Conservation (phyloP, 2,113 vertebrate species). For the Pachycephala philippinensis region DNA sequence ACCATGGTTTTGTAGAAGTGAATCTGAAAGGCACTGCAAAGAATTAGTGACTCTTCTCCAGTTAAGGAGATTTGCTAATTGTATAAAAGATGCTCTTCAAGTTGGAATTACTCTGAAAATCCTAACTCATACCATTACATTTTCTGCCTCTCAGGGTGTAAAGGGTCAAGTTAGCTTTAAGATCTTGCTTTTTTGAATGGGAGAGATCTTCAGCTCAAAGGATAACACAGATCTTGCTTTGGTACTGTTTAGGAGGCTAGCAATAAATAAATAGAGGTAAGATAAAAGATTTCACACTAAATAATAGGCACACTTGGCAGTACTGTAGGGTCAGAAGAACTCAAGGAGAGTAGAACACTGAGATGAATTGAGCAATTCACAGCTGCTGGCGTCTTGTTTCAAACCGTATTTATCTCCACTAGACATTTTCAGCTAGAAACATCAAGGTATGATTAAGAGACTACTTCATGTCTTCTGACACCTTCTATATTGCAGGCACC, state of each 20-base stretch:
- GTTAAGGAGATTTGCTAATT: background rate
- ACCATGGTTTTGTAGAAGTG: background rate
- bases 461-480: background rate
- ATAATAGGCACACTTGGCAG: background rate
- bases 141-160: background rate
- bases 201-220: background rate
- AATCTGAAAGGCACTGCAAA: background rate
- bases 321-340: background rate
- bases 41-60: background rate
- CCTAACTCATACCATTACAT: background rate
- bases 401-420: background rate
- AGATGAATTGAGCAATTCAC: background rate
- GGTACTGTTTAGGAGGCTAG: background rate
- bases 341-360: background rate
- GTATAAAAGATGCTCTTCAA: background rate
- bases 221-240: background rate
- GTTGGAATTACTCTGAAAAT: background rate
- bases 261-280: background rate
- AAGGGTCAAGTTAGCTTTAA: background rate
- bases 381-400: background rate
- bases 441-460: background rate
- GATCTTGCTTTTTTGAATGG: background rate
- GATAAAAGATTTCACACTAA: background rate
- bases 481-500: background rate
- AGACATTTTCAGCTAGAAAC: background rate